A percentile compares a stretch with the other conserved stretches of the same genome.
phyloP scores from a whole-genome alignment of 2,888 invertebrate genomes.

The Pristionchus japonicus region DNA sequence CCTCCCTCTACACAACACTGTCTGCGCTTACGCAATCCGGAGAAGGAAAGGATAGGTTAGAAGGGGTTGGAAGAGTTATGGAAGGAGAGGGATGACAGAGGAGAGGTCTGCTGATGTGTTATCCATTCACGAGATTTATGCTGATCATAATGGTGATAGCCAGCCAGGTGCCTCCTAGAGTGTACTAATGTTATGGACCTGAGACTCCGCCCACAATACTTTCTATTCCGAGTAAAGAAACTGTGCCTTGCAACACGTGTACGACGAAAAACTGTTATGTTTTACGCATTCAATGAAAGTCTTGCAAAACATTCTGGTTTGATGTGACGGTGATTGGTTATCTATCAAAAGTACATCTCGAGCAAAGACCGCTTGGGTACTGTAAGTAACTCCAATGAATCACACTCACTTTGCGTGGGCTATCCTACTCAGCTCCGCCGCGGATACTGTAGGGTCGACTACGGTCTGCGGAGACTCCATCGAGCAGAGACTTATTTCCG shows the following conservation, averaged over 20 bases:
- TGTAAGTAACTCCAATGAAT: neutral
- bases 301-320: too few species aligned
- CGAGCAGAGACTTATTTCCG: neutral
- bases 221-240: too few species aligned
- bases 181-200: neutral
- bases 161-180: conserved; percentile 1
- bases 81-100: neutral
- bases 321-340: too few species aligned
- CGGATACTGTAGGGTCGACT: conserved; percentile 44
- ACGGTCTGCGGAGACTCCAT: conserved; percentile 37
- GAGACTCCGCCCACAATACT: neutral
- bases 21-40: neutral
- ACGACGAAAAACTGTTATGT: too few species aligned
- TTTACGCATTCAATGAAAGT: too few species aligned
- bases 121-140: conserved; percentile 11
- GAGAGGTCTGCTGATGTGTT: conserved; percentile 18
- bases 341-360: too few species aligned
- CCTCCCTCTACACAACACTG: neutral
- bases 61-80: neutral
- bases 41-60: neutral
- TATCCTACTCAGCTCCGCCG: conserved; percentile 54
- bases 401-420: conserved; percentile 61
- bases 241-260: too few species aligned
- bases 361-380: neutral
- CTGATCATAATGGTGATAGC: conserved; percentile 30